Base-by-base conservation (phyloP, 2,113 vertebrate species). In the Leucoraja erinaceus region DNA sequence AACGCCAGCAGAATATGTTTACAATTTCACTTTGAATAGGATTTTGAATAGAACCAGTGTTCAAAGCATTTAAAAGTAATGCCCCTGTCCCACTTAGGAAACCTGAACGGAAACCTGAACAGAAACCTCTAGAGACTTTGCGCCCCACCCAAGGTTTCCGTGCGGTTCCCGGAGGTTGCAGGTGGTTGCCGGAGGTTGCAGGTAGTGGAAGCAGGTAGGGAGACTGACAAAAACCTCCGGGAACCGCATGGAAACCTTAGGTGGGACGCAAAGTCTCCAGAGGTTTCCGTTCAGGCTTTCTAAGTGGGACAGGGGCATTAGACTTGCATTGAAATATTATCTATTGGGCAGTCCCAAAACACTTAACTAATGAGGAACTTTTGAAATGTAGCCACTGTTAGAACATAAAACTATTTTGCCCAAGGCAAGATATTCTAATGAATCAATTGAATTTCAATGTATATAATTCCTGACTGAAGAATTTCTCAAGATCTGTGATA, bases 401-500 rank as follows among this genome's bases (percentile, higher is more conserved):
- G 47, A 56, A 54, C 9, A 54, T 56, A 61, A n/a, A 84, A 84
- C 54, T 61, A 84, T 25, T 84, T 25, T n/a, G 81, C 81, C 56
- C 61, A 10, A n/a, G 56, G 56, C 54, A n/a, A 59, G 56, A 11
- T 86, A n/a, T n/a, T 59, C 56, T 31, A 61, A 86, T 86, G 54
- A 14, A 16, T 28, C 56, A 86, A 59, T 86, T 86, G 56, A 86
- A 86, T 61, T 86, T 61, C 25, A 61, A 59, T n/a, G 56, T n/a
- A n/a, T 61, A n/a, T n/a, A n/a, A 61, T 59, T 86, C 54, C 54
- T 86, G 81, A 86, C 12, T 11, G 4, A 2, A 10, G 81, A 9
- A 84, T 61, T 86, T 86, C 25, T 86, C 81, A 86, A 61, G 54
- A 86, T 86, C 25, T 61, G 16, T 86, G 56, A 22, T 86, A 54